Evolutionary conservation across 2,113 vertebrate species (phyloP).

Genomic region (Chinchilla lanigera): DNA sequence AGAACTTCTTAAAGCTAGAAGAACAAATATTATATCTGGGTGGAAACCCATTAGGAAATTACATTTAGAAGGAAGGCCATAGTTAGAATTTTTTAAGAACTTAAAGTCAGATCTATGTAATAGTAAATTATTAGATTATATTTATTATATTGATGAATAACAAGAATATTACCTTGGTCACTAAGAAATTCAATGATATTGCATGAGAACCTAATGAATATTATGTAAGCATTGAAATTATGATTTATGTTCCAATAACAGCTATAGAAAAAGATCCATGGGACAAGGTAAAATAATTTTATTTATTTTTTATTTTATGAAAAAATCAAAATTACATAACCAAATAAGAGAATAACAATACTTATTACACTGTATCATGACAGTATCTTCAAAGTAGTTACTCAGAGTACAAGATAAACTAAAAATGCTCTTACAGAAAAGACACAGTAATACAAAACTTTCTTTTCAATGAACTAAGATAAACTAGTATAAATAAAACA

Average conservation of each 20-base stretch:
- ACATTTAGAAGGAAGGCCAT: neutral
- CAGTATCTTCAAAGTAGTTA: neutral
- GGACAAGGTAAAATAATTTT: neutral
- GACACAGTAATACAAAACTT: neutral
- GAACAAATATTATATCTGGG: neutral
- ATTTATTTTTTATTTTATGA: neutral
- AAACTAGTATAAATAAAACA: neutral
- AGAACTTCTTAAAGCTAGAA: neutral
- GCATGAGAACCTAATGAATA: neutral
- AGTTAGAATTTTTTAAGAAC: neutral
- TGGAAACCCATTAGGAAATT: conserved; percentile 23
- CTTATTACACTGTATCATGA: neutral
- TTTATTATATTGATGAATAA: neutral
- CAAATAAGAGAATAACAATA: neutral
- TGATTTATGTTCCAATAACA: neutral
- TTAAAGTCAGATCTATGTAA: neutral
- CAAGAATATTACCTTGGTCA: neutral
- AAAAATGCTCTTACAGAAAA: neutral
- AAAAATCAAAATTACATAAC: neutral
- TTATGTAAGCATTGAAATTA: conserved; percentile 2
- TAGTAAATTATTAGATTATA: neutral
- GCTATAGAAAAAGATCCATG: neutral
- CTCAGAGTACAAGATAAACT: neutral
- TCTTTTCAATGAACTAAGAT: neutral
- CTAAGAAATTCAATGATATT: conserved; percentile 46